Conservation (phyloP, 1,140 invertebrate genomes). For the Lepidurus arcticus region DNA sequence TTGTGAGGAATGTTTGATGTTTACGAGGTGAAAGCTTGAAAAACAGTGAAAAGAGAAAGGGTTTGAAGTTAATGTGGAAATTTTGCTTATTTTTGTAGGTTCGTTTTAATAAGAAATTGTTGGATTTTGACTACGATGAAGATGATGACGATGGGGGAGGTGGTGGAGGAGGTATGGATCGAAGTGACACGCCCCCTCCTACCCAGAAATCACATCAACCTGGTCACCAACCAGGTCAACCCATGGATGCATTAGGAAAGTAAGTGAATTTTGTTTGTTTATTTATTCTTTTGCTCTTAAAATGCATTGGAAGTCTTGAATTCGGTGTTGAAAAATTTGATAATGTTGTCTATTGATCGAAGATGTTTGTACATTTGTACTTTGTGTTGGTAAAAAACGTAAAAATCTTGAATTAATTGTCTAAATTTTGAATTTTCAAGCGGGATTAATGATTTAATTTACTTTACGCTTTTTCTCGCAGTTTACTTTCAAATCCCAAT, state of each 20-base stretch:
- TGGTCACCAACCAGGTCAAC: conserved; percentile 24
- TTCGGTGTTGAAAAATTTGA: not conserved
- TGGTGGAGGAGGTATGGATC: conserved; percentile 35
- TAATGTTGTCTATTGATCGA: too few species aligned
- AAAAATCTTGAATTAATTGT: not conserved
- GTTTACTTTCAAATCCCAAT: conserved; percentile 63
- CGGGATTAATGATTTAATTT: not conserved
- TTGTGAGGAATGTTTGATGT: not conserved
- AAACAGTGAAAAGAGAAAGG: too few species aligned
- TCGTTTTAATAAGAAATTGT: conserved; percentile 63
- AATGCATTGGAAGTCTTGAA: not conserved
- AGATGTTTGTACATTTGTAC: too few species aligned
- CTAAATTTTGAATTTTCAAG: not conserved
- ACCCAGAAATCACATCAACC: conserved; percentile 37
- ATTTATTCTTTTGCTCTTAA: not conserved
- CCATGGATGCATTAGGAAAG: conserved; percentile 40
- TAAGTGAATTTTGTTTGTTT: conserved; percentile 33
- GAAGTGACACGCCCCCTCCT: conserved; percentile 18
- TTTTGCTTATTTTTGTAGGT: not conserved
- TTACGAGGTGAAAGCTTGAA: too few species aligned
- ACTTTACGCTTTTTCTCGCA: conserved; percentile 40
- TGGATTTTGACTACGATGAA: conserved; percentile 79
- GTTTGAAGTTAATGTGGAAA: too few species aligned
- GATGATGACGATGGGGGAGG: conserved; percentile 64
- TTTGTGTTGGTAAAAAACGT: too few species aligned